phyloP scores from a whole-genome alignment of 2,888 invertebrate species.

The Aleiodes testaceus region DNA sequence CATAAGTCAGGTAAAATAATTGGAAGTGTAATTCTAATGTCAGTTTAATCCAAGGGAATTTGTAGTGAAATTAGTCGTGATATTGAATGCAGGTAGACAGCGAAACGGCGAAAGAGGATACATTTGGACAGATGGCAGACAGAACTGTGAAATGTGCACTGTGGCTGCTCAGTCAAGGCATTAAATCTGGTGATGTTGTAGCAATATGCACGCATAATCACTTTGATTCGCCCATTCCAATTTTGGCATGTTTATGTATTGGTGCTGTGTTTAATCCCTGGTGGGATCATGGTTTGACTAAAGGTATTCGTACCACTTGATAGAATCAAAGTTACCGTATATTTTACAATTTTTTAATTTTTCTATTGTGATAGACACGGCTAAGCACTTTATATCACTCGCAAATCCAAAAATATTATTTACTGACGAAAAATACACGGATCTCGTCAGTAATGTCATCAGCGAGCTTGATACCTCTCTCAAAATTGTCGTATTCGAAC shows the following conservation, averaged over 20 bases:
- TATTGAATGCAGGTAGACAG: conserved; percentile 54
- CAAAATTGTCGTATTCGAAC: conserved; percentile 50
- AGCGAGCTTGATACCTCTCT: conserved; percentile 41
- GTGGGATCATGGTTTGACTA: conserved; percentile 55
- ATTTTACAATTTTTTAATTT: background rate
- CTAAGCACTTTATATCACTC: conserved; percentile 55
- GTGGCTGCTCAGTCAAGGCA: conserved; percentile 61
- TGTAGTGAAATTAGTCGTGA: background rate
- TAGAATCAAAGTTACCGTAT: background rate
- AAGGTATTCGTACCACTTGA: conserved; percentile 47
- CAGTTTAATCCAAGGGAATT: background rate
- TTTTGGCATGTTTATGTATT: conserved; percentile 55
- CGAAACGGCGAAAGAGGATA: conserved; percentile 51
- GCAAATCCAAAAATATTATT: conserved; percentile 61
- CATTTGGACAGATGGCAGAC: conserved; percentile 56
- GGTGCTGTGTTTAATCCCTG: conserved; percentile 63
- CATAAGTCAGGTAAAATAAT: conserved; percentile 52
- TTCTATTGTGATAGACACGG: conserved; percentile 52
- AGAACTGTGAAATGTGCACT: conserved; percentile 60
- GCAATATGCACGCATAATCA: conserved; percentile 59
- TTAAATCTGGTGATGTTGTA: conserved; percentile 57
- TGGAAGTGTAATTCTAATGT: background rate
- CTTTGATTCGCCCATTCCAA: conserved; percentile 57
- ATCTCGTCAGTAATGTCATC: conserved; percentile 31
- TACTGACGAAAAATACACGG: conserved; percentile 47